phyloP scores from a whole-genome alignment of 2,113 vertebrate genomes.

The Petrocephalus microphthalmus region DNA sequence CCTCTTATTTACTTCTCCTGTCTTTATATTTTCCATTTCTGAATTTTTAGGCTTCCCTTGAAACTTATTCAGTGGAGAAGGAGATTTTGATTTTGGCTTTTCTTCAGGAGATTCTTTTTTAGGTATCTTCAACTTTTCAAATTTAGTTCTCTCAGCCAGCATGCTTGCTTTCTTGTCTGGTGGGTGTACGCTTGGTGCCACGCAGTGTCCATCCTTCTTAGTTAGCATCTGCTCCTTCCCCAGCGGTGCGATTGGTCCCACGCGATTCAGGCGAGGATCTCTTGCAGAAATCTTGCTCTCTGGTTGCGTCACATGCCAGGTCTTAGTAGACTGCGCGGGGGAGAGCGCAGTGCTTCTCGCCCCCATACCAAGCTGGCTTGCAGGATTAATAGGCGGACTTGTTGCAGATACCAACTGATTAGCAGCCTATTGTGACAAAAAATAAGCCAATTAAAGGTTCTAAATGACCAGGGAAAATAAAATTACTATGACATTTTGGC shows the following conservation, averaged over 20 bases:
- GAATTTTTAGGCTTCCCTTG: slow-evolving; percentile 60
- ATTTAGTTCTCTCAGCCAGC: slow-evolving; percentile 65
- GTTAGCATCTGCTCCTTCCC: slow-evolving; percentile 69
- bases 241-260: slow-evolving; percentile 53
- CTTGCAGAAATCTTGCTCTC: slow-evolving; percentile 74
- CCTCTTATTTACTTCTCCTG: slow-evolving; percentile 70
- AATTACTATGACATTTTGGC: background rate
- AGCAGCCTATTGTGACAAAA: slow-evolving; percentile 40
- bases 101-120: slow-evolving; percentile 71
- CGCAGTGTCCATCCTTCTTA: slow-evolving; percentile 63
- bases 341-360: slow-evolving; percentile 55
- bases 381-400: slow-evolving; percentile 10
- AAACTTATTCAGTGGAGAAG: slow-evolving; percentile 75
- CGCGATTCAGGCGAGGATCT: slow-evolving; percentile 85
- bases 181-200: slow-evolving; percentile 36
- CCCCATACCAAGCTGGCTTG: background rate
- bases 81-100: slow-evolving; percentile 73
- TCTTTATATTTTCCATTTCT: slow-evolving; percentile 63
- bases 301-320: slow-evolving; percentile 64
- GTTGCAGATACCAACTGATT: slow-evolving; percentile 39
- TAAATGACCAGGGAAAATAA: background rate
- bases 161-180: slow-evolving; percentile 58
- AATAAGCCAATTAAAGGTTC: slow-evolving; percentile 9
- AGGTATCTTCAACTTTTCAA: slow-evolving; percentile 64
- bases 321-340: slow-evolving; percentile 62